Evolutionary conservation across 2,113 vertebrate genomes (phyloP).

Genomic region (Caranx ignobilis): DNA sequence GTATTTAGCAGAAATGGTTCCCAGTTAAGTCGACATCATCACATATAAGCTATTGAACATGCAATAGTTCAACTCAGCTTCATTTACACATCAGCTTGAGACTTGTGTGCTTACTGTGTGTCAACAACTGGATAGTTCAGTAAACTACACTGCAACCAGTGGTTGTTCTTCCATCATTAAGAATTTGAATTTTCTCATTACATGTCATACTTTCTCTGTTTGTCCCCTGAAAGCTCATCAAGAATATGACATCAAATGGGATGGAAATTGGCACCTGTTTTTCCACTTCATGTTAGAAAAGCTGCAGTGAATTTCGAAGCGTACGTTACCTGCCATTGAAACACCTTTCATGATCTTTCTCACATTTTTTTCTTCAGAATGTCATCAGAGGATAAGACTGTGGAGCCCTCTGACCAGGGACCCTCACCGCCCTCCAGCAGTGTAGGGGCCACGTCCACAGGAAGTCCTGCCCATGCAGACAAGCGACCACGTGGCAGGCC

Average conservation of each 20-base stretch:
- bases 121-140: neutral
- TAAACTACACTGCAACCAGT: neutral
- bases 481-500: constrained; percentile 97
- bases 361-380: constrained; percentile 83
- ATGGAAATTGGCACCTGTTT: neutral
- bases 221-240: neutral
- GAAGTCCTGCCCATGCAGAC: constrained; percentile 93
- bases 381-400: constrained; percentile 98
- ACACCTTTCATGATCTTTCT: neutral
- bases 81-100: neutral
- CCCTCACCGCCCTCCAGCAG: constrained; percentile 89
- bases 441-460: constrained; percentile 89
- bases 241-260: constrained; percentile 5
- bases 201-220: neutral
- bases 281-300: neutral
- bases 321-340: neutral
- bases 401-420: constrained; percentile 90
- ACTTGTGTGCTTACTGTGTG: neutral
- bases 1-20: neutral
- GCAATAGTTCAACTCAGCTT: neutral
- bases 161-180: neutral
- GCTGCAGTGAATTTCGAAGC: neutral
- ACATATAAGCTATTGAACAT: neutral
- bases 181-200: neutral
- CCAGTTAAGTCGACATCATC: neutral